These are phyloP conservation scores for Picathartes gymnocephalus DNA, from an alignment of 2,113 vertebrate genomes.

Conservation along the genomic window DNA sequence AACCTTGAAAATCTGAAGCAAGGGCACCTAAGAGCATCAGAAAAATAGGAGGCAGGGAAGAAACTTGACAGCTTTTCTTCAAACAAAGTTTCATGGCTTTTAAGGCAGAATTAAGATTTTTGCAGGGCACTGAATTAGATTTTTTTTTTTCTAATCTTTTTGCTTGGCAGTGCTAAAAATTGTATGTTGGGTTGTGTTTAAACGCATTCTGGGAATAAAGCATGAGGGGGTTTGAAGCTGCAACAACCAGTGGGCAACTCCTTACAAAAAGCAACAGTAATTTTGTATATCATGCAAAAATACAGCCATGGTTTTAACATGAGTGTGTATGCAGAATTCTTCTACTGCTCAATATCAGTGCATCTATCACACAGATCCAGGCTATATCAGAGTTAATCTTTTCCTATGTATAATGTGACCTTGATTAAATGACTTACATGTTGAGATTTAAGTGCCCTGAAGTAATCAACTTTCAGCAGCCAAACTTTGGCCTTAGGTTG, in stretches of 20 bases:
- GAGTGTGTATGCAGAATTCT: neutral
- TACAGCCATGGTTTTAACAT: neutral
- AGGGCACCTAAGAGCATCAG: neutral
- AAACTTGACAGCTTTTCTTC: neutral
- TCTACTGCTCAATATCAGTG: neutral
- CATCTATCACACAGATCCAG: neutral
- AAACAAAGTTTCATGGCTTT: neutral
- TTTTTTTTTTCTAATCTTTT: neutral
- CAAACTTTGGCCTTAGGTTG: neutral
- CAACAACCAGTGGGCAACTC: neutral
- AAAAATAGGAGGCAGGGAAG: neutral
- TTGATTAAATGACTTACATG: neutral
- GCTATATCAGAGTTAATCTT: neutral
- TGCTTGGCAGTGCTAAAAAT: neutral
- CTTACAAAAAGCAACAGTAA: neutral
- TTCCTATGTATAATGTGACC: neutral
- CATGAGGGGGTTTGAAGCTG: neutral
- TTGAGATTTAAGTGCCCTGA: neutral
- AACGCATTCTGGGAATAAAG: neutral
- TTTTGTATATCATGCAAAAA: neutral
- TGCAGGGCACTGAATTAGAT: neutral
- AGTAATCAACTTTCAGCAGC: neutral
- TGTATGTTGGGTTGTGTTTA: fast-evolving
- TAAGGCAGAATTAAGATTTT: neutral
- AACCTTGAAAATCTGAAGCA: neutral